Evolutionary conservation across 1,140 invertebrate genomes (phyloP), one percentile per base, ranked within the genome.

Genomic region (Euura lappo): DNA sequence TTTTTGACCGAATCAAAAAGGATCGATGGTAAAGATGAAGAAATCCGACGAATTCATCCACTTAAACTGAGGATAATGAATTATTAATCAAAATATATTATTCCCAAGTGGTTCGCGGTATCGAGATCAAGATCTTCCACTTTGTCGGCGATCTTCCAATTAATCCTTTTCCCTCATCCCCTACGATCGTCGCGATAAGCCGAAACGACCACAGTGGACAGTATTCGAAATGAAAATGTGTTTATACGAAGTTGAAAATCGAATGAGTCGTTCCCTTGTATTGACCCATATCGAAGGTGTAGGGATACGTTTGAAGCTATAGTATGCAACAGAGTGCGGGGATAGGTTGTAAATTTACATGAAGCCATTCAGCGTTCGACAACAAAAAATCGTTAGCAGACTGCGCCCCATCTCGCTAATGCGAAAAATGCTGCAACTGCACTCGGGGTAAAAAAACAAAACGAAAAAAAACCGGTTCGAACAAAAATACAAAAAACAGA

Each of bases 321-420:
- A 28, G 28, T 28, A 28, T 28, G 66, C 72, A 70, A 8, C 8
- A 42, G 13, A 47, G 11, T 45, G 68, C 51, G 65, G 13, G 69
- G 70, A 66, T 72, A 66, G 71, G 72, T 69, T 70, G 74, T 70
- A 75, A 75, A 72, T 75, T 68, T 44, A 69, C 68, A 6, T 68
- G 69, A 69, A 71, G 73, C 69, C 51, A 51, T 72, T 42, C 68
- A 72, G 69, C 70, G 74, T 72, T 70, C 67, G 66, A 68, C 44
- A 68, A 68, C 78, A 80, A 84, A 84, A 83, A 80, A 83, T 83
- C 76, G 77, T 79, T 78, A 79, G 77, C 76, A 72, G 65, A 64
- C 70, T 65, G 74, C 74, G 69, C 51, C 72, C 76, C 76, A 81
- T 82, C 78, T 80, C 79, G 77, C 79, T 85, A 84, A 84, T 83